phyloP scores from a whole-genome alignment of 1,140 invertebrate species.

The Euwallacea fornicatus region DNA sequence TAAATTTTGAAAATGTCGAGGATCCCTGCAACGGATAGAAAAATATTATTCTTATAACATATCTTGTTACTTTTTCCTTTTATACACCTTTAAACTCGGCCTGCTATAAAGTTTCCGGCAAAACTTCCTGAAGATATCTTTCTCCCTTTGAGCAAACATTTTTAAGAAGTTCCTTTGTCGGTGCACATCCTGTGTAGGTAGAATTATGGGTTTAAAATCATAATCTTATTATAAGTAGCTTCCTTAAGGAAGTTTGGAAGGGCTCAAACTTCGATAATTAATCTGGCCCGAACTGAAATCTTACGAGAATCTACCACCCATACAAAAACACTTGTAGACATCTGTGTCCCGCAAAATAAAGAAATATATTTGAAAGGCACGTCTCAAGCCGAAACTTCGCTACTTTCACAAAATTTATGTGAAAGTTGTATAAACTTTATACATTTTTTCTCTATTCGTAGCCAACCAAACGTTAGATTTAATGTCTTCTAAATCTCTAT shows the following conservation, averaged over 20 bases:
- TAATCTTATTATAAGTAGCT: no score
- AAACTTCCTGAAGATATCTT: background rate
- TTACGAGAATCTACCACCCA: slow-evolving; percentile 11
- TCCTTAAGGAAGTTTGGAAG: background rate
- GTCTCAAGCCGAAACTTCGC: slow-evolving; percentile 13
- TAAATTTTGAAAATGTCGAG: slow-evolving; percentile 27
- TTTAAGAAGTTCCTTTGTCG: background rate
- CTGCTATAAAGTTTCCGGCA: background rate
- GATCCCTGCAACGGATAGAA: slow-evolving; percentile 13
- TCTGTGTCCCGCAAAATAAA: slow-evolving; percentile 16
- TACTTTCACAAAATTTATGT: slow-evolving; percentile 4
- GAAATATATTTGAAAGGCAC: slow-evolving; percentile 20
- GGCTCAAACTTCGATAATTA: slow-evolving; percentile 1
- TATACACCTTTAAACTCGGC: background rate
- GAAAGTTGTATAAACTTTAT: slow-evolving; percentile 10
- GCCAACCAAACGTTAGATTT: slow-evolving; percentile 1
- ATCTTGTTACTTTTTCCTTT: slow-evolving; percentile 18
- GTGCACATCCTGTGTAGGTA: no score
- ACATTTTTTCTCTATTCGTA: slow-evolving; percentile 13
- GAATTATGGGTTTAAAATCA: no score
- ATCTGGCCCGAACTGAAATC: background rate
- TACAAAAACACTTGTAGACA: slow-evolving; percentile 23
- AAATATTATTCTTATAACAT: slow-evolving; percentile 29
- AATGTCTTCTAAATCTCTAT: background rate
- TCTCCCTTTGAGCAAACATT: background rate